Conservation (phyloP, 2,888 invertebrate species). For the Gari tellinella region DNA sequence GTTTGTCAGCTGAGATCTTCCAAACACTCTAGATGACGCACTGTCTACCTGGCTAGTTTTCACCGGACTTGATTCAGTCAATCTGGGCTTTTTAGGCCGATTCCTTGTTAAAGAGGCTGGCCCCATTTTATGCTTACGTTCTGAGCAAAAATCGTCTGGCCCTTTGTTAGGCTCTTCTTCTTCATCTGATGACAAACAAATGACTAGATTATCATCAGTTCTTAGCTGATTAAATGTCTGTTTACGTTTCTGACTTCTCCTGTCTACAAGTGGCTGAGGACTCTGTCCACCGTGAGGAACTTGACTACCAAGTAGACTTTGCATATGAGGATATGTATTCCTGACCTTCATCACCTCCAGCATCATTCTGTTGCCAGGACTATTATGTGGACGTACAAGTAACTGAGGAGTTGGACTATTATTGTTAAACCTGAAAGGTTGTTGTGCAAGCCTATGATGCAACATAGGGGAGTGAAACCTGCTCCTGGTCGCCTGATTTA, state of each 20-base stretch:
- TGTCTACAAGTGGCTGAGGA: neutral
- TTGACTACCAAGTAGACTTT: too few relatives aligned
- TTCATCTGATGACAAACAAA: slow-evolving; percentile 60
- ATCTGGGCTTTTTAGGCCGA: too few relatives aligned
- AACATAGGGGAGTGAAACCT: too few relatives aligned
- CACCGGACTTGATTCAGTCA: slow-evolving; percentile 1
- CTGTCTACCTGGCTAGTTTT: slow-evolving; percentile 10
- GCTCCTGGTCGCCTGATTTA: too few relatives aligned
- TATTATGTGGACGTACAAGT: too few relatives aligned
- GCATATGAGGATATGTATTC: too few relatives aligned
- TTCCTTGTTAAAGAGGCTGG: neutral
- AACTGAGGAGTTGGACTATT: slow-evolving; percentile 51
- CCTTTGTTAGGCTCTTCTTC: slow-evolving; percentile 24
- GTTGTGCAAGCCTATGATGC: too few relatives aligned
- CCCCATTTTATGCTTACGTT: neutral
- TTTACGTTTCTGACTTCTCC: slow-evolving; percentile 47
- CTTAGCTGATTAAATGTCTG: slow-evolving; percentile 31
- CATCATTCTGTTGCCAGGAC: too few relatives aligned
- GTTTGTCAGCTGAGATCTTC: slow-evolving; percentile 2
- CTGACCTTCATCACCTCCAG: too few relatives aligned
- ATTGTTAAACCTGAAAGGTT: too few relatives aligned
- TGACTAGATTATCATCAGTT: slow-evolving; percentile 43
- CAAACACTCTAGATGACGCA: slow-evolving; percentile 24
- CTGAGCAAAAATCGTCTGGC: neutral
- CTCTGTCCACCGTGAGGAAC: too few relatives aligned